phyloP scores from a whole-genome alignment of 2,797 vertebrate genomes.

The Chelon auratus region DNA sequence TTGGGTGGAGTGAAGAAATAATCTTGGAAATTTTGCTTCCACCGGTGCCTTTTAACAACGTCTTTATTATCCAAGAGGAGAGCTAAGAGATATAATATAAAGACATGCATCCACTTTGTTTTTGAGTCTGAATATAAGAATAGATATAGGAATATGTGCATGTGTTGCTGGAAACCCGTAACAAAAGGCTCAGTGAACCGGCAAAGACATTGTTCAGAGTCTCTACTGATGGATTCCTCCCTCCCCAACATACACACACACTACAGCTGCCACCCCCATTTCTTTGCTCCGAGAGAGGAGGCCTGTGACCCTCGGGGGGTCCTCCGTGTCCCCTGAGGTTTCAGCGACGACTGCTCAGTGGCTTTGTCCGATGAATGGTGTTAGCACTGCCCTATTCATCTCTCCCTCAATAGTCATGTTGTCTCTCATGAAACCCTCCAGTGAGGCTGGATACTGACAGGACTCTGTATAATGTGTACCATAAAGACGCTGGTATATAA shows the following conservation, averaged over 20 bases:
- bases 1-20: constrained; percentile 37
- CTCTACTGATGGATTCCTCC: constrained; percentile 59
- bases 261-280: constrained; percentile 50
- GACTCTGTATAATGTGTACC: constrained; percentile 54
- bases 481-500: constrained; percentile 57
- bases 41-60: constrained; percentile 16
- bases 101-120: no score
- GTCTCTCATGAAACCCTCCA: constrained; percentile 64
- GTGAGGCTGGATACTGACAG: constrained; percentile 46
- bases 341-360: constrained; percentile 68
- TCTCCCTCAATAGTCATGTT: constrained; percentile 69
- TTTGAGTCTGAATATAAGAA: neutral
- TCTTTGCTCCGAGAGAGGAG: constrained; percentile 51
- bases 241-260: constrained; percentile 41
- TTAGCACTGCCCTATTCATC: constrained; percentile 75
- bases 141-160: constrained; percentile 15
- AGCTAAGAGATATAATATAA: no score
- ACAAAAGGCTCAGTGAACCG: constrained; percentile 81
- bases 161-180: constrained; percentile 42
- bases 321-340: constrained; percentile 64
- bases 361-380: constrained; percentile 72
- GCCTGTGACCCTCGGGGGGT: constrained; percentile 63
- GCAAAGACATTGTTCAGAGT: constrained; percentile 73
- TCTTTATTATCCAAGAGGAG: no score
- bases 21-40: constrained; percentile 38